These are phyloP conservation scores for Mesoligia furuncula DNA, from an alignment of 2,888 invertebrate species.

Conservation along the genomic window DNA sequence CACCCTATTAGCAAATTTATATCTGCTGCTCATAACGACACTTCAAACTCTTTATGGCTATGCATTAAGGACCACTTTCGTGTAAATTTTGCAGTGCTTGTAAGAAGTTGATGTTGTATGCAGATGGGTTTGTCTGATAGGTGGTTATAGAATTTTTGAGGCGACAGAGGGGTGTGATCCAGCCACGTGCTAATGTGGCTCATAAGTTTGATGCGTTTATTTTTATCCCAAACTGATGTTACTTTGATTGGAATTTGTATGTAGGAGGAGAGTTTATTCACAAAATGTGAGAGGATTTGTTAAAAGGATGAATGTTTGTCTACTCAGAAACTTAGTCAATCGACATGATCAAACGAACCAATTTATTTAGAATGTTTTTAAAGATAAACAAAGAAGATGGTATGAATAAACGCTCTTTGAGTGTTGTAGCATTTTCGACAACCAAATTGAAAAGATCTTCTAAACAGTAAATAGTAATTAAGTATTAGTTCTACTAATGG, in stretches of 20 bases:
- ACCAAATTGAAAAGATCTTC: neutral
- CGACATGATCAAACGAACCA: constrained; percentile 24
- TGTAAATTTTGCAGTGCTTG: constrained; percentile 23
- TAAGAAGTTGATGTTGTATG: constrained; percentile 64
- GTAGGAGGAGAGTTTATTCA: constrained; percentile 7
- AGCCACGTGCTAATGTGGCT: constrained; percentile 83
- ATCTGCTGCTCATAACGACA: constrained; percentile 59
- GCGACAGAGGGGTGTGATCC: constrained; percentile 83
- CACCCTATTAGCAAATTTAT: constrained; percentile 79
- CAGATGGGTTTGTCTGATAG: constrained; percentile 83
- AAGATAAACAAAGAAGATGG: neutral
- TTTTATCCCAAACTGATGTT: constrained; percentile 49
- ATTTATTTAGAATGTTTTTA: constrained; percentile 27
- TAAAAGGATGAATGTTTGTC: constrained; percentile 4
- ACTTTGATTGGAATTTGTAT: constrained; percentile 51
- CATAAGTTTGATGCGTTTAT: constrained; percentile 69
- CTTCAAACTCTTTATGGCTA: constrained; percentile 43
- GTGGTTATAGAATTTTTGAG: constrained; percentile 87
- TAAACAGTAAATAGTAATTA: neutral
- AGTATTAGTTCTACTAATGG: neutral
- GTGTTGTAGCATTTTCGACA: neutral
- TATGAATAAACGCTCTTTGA: constrained; percentile 48
- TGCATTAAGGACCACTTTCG: constrained; percentile 64
- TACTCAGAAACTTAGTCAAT: constrained; percentile 20
- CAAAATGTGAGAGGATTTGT: constrained; percentile 18